Evolutionary conservation across 2,797 vertebrate species (phyloP), one percentile per base, ranked within the genome.

Genomic region (Cuculus canorus): DNA sequence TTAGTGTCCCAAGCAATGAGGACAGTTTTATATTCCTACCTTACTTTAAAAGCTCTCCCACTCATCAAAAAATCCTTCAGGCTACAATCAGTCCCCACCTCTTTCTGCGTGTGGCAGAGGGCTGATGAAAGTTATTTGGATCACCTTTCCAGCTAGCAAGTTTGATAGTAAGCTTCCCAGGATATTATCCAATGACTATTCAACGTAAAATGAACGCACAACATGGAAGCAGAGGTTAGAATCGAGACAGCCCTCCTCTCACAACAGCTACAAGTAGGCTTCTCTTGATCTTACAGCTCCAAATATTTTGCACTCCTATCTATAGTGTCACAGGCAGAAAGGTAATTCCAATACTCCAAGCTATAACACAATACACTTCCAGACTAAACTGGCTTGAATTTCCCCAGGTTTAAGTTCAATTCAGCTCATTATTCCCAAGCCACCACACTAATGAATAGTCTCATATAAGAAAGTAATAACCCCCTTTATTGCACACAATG

Each of bases 1-100:
- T 94, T 72, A 80, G 73, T 69, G 83, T 93, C 75, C n/a, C 70
- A 93, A 92, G 78, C 54, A 86, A 30, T 39, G 39, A 82, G 13
- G 56, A 56, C 53, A 71, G 45, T 23, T 93, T 86, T 90, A 72
- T 72, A 86, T 66, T 76, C 30, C 91, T 65, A 64, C 22, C 63
- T 86, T 47, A 57, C 33, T 79, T 86, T 76, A 82, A 84, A 88
- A 86, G 41, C 24, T 69, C 90, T 79, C 37, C 43, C 30, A 43
- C 18, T 72, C 59, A 77, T 18, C 27, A 86, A 72, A 91, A 90
- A 77, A 28, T 35, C 60, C 66, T 82, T 54, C 37, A 78, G 65
- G 45, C 69, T 90, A 88, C 69, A 91, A 41, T 28, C 39, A 88
- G 37, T 86, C 54, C 68, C 66, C 28, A 72, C 15, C 10, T 61